These are phyloP conservation scores for Diglossa cyanea DNA, from an alignment of 2,797 vertebrate genomes.

Conservation along the genomic window DNA sequence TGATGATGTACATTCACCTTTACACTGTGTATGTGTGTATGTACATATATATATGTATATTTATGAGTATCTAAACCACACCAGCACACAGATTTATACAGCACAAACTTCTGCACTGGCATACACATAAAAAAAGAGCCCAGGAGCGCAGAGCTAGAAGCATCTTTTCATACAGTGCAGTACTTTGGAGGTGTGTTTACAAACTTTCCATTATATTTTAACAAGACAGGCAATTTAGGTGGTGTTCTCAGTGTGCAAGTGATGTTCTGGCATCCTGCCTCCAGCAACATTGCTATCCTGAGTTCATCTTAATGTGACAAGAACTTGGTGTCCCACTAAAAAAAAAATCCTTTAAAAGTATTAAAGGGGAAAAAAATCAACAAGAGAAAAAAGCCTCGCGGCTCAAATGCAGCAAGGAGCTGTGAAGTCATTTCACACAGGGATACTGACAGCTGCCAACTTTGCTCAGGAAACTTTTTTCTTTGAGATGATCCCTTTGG, in stretches of 20 bases:
- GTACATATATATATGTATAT: background rate
- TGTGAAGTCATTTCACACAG: background rate
- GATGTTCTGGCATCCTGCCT: constrained; percentile 22
- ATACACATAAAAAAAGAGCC: background rate
- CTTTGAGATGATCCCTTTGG: constrained; percentile 6
- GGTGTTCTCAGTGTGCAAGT: background rate
- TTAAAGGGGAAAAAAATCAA: background rate
- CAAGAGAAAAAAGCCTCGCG: rapidly evolving
- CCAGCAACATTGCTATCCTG: background rate
- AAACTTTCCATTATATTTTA: constrained; percentile 15
- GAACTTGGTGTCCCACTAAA: constrained; percentile 28
- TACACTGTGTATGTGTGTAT: background rate
- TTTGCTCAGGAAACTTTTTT: background rate
- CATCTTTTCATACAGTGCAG: background rate
- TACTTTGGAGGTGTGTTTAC: background rate
- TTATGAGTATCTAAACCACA: background rate
- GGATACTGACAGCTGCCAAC: constrained; percentile 50
- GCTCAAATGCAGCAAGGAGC: background rate
- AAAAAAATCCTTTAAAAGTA: background rate
- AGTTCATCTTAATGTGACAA: constrained; percentile 28
- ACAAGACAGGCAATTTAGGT: constrained; percentile 1
- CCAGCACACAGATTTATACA: background rate
- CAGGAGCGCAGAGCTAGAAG: background rate
- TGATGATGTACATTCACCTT: background rate
- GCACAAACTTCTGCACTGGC: background rate